Base-by-base conservation (phyloP, 2,888 invertebrate species). In the Drosophila ezoana region DNA sequence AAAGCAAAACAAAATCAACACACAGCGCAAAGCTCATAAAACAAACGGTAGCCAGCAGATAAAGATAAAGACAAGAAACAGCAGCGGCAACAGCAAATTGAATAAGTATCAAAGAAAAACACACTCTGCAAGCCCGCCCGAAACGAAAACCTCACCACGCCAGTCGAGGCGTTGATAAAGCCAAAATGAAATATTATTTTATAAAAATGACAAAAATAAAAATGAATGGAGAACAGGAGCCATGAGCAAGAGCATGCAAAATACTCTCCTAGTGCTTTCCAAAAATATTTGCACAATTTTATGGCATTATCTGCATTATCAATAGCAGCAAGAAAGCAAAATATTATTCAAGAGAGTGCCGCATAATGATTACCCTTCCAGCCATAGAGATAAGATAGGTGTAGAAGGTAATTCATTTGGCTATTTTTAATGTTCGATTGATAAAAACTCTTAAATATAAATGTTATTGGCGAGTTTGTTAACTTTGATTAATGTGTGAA, bases 231-330 rank as follows among this genome's bases (percentile, higher is more conserved):
- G 28, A 28, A 28, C 28, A 28, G 8, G 28, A 28, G 28, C 8
- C 8, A 28, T 14, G n/a, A 14, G 14, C 78, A 28, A 38, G n/a
- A 14, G 14, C 78, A 78, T 81, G 72, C 72, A 70, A 78, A 81
- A 75, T 74, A 68, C 75, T 78, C 8, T 8, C 28, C 28, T 28
- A 28, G 28, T 8, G 28, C 28, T 28, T 8, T 8, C 8, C 8
- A 28, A 28, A 28, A 28, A 28, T 28, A 28, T 28, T 28, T 28
- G 28, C 28, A 28, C 28, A 28, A 28, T 28, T 28, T 28, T 28
- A 80, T 80, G 81, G 75, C 78, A 80, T 80, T 81, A 81, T 80
- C 81, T 81, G 61, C 57, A 75, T 72, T 75, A 81, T 78, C 78
- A 75, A 80, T 75, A 78, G 56, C 28, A 44, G 28, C 16, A 52